These are phyloP conservation scores for Sesamia inferens DNA, from an alignment of 2,888 invertebrate genomes.

Conservation along the genomic window DNA sequence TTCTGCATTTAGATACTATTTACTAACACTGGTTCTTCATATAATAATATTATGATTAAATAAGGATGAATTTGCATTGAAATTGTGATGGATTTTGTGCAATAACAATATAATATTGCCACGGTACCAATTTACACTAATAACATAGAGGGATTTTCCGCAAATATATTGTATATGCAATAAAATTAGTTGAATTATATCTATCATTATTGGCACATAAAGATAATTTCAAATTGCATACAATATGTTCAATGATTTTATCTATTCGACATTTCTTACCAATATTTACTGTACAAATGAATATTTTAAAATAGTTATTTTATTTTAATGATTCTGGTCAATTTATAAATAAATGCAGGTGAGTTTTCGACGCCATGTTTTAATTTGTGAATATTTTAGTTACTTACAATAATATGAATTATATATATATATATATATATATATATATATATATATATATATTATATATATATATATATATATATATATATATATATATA, in stretches of 20 bases:
- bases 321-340: neutral
- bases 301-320: neutral
- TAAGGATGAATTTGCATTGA: constrained; percentile 41
- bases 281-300: neutral
- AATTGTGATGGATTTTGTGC: constrained; percentile 37
- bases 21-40: neutral
- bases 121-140: constrained; percentile 42
- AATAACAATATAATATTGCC: constrained; percentile 42
- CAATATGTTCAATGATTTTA: constrained; percentile 15
- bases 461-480: no score
- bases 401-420: no score
- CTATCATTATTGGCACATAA: constrained; percentile 10
- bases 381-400: neutral
- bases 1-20: no score
- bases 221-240: constrained; percentile 7
- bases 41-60: constrained; percentile 46
- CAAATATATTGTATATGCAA: neutral
- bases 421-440: no score
- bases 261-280: neutral
- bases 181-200: constrained; percentile 31
- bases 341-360: neutral
- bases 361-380: neutral
- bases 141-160: constrained; percentile 41
- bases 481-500: no score
- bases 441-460: no score